Base-by-base conservation (phyloP, 2,888 invertebrate genomes). In the Synanthedon andrenaeformis region DNA sequence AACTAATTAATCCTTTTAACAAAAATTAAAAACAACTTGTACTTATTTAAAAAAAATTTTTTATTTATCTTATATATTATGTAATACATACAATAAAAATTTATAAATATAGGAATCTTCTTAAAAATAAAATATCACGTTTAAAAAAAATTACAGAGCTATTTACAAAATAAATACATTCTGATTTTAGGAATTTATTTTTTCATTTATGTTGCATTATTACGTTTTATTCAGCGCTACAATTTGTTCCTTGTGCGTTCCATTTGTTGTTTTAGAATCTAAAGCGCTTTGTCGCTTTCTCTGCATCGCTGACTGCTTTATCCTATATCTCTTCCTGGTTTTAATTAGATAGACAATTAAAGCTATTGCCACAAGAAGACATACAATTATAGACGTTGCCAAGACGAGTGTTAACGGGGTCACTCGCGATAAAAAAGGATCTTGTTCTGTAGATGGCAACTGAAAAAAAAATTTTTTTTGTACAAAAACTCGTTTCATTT, bases 1-100 rank as follows among this genome's bases (percentile, higher is more conserved):
- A 89, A 69, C 58, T 91, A 0, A 67, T 88, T 17, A 80, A 82
- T 45, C 79, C 77, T 0, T 65, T 74, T 41, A 59, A 63, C 62
- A 53, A 54, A 52, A 56, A 53, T 42, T 49, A 49, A 17, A 49
- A 49, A 23, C 19, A 3, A 6, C n/a, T 5, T 13, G 13, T 3
- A 45, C n/a, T 45, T 45, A 11, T 49, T 11, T 5, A 14, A 49
- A 49, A 49, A 49, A 17, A 19, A 14, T 19, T 49, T 6, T 49
- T 45, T 17, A 49, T 17, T 17, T 49, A 49, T 49, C 4, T 13
- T 23, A 23, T 23, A 23, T n/a, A n/a, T n/a, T n/a, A n/a, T n/a
- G n/a, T n/a, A n/a, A n/a, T n/a, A 42, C 3, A 42, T 45, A 35
- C 35, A 35, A 35, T 35, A 10, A 8, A 6, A 35, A 35, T 35